These are phyloP conservation scores for Donacobius atricapilla DNA, from an alignment of 2,113 vertebrate species.

Conservation along the genomic window DNA sequence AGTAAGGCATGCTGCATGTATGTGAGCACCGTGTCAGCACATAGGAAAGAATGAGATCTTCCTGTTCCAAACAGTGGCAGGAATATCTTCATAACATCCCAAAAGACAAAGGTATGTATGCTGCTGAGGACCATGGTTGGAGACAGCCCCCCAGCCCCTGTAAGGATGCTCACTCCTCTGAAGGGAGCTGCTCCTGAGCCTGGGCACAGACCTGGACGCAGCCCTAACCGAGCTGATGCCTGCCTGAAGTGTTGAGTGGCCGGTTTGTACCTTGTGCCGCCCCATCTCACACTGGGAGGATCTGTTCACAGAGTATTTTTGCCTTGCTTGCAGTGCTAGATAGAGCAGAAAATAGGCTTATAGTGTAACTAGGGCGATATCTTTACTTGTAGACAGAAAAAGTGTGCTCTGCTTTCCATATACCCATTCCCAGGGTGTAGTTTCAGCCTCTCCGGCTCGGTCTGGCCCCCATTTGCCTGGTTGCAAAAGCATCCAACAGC, in stretches of 20 bases:
- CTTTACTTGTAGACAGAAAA: not conserved
- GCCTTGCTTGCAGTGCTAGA: not conserved
- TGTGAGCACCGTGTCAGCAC: accelerated
- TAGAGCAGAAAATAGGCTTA: not conserved
- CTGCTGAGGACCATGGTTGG: not conserved
- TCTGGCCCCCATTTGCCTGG: not conserved
- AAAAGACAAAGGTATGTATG: accelerated
- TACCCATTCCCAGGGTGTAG: not conserved
- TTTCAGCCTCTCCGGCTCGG: not conserved
- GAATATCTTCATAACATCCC: not conserved
- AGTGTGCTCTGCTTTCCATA: not conserved
- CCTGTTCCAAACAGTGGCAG: not conserved
- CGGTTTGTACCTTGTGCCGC: not conserved
- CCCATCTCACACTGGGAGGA: not conserved
- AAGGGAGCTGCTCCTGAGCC: not conserved
- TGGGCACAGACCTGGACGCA: not conserved
- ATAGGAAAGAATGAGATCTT: not conserved
- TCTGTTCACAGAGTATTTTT: not conserved
- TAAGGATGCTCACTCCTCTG: not conserved
- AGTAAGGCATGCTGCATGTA: accelerated
- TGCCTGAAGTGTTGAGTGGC: not conserved
- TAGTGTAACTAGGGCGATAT: not conserved
- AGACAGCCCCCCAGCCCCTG: not conserved
- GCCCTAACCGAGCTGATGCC: not conserved
- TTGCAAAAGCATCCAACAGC: not conserved